Conservation (phyloP, 2,888 invertebrate genomes). For the Hydrotaea diabolus region DNA sequence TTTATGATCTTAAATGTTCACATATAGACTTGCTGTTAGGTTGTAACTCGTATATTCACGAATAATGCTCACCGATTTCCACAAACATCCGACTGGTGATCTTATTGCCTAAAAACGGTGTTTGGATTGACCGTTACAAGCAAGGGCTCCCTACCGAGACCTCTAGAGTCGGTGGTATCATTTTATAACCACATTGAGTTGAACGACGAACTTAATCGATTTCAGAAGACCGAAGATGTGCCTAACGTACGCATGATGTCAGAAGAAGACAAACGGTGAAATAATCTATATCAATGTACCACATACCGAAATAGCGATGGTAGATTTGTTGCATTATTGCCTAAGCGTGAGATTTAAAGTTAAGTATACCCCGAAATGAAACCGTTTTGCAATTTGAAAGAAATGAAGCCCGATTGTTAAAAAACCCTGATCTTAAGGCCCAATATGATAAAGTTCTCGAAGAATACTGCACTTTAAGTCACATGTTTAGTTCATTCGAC, state of each 20-base stretch:
- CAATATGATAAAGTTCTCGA: not conserved
- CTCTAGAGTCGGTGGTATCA: too few relatives aligned
- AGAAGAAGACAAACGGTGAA: not conserved
- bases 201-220: too few relatives aligned
- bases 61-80: not conserved
- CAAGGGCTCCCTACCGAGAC: not conserved
- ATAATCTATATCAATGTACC: not conserved
- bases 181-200: too few relatives aligned
- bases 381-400: not conserved
- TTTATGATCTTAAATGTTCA: not conserved
- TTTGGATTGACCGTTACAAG: not conserved
- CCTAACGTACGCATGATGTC: not conserved
- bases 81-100: not conserved
- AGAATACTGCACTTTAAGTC: not conserved
- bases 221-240: too few relatives aligned
- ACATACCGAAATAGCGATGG: not conserved
- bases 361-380: not conserved
- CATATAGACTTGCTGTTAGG: not conserved
- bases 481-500: not conserved
- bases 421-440: not conserved
- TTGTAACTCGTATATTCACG: not conserved
- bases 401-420: not conserved
- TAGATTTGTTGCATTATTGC: not conserved
- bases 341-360: not conserved
- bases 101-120: not conserved